Evolutionary conservation across 92 coral and sea anemone genomes (phyloP).

Genomic region (Umimayanthus chanpuru): DNA sequence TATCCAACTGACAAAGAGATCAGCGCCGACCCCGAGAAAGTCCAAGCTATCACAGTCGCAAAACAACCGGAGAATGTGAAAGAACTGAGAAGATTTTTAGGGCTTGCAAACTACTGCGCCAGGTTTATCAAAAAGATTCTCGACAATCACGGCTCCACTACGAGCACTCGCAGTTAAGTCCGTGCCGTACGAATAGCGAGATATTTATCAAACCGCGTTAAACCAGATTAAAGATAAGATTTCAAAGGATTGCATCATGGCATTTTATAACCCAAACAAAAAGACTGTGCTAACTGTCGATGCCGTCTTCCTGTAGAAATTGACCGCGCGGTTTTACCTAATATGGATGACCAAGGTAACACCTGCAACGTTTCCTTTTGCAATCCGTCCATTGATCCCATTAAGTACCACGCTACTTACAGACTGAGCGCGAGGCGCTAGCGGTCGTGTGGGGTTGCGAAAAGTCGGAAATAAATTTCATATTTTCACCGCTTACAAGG

Average conservation of each 20-base stretch:
- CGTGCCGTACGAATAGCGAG: conserved; percentile 4
- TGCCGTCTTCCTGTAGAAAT: conserved; percentile 36
- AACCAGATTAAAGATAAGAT: conserved; percentile 13
- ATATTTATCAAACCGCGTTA: neutral
- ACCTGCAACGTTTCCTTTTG: conserved; percentile 41
- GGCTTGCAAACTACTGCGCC: conserved; percentile 35
- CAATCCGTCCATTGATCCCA: conserved; percentile 37
- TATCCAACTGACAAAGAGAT: neutral
- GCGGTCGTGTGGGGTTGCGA: conserved; percentile 50
- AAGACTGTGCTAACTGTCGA: conserved; percentile 41
- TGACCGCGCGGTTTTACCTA: conserved; percentile 40
- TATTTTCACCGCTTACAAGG: conserved; percentile 40
- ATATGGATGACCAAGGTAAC: conserved; percentile 45
- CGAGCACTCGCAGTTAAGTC: conserved; percentile 2
- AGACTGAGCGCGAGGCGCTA: conserved; percentile 47
- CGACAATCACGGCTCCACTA: conserved; percentile 38
- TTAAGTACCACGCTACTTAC: conserved; percentile 37
- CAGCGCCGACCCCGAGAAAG: conserved; percentile 35
- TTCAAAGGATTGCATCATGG: conserved; percentile 44
- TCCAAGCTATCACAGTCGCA: conserved; percentile 18
- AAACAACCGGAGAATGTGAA: conserved; percentile 24
- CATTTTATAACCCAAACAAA: conserved; percentile 21
- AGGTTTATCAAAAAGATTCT: conserved; percentile 28
- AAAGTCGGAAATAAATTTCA: conserved; percentile 21
- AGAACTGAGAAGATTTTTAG: conserved; percentile 25